Percentiles rank a stretch among this genome's conserved stretches.
Conservation (phyloP, 2,113 vertebrate species). For the Fulmarus glacialis region DNA sequence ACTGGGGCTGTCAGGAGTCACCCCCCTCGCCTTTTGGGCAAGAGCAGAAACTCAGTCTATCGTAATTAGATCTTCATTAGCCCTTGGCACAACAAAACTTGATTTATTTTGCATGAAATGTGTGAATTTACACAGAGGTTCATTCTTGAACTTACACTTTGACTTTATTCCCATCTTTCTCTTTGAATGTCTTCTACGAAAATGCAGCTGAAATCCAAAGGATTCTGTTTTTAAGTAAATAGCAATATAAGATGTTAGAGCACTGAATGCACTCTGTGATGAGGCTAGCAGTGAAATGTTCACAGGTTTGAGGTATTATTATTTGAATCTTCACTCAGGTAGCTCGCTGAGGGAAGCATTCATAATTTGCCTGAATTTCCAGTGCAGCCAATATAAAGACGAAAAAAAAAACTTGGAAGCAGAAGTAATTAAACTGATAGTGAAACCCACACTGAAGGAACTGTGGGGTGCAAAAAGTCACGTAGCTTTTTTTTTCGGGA, state of each 20-base stretch:
- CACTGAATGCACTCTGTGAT: background rate
- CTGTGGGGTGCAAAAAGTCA: background rate
- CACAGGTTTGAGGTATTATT: background rate
- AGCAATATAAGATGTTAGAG: background rate
- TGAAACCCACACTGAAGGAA: constrained; percentile 16
- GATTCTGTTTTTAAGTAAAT: constrained; percentile 1
- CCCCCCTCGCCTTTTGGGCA: background rate
- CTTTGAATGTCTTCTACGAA: background rate
- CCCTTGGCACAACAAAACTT: background rate
- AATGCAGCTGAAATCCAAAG: background rate
- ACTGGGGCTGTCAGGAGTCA: background rate
- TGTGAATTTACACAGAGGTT: background rate
- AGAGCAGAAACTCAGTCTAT: background rate
- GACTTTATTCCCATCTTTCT: background rate
- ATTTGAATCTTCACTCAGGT: constrained; percentile 8
- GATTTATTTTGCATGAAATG: background rate
- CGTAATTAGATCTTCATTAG: background rate
- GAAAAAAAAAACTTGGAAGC: background rate
- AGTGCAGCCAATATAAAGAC: background rate
- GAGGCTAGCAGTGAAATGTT: constrained; percentile 12
- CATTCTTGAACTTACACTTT: background rate
- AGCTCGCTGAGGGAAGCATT: background rate
- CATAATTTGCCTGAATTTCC: constrained; percentile 43
- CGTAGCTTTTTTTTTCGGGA: background rate
- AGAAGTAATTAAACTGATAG: constrained; percentile 64